Conservation (phyloP, 2,113 vertebrate species). For the Herpailurus yagouaroundi region DNA sequence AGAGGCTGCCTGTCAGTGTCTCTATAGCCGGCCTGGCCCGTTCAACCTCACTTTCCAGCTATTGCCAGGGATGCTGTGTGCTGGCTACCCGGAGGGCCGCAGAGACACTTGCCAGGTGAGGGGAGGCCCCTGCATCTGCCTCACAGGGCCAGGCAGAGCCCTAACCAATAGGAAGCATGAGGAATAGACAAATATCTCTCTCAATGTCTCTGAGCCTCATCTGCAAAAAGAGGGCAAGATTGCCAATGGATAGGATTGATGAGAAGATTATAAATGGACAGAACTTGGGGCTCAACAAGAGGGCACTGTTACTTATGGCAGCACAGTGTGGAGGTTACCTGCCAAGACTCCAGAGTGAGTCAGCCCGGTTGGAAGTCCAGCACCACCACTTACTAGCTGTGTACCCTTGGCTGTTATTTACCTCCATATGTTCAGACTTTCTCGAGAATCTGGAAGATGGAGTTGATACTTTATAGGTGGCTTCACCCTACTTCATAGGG, state of each 20-base stretch:
- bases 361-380: background rate
- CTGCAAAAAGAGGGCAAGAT: background rate
- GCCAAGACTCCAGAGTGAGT: background rate
- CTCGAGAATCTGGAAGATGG: conserved; percentile 2
- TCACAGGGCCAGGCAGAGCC: background rate
- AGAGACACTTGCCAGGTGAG: conserved; percentile 76
- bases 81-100: conserved; percentile 70
- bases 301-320: background rate
- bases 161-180: background rate
- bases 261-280: background rate
- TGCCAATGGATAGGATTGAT: background rate
- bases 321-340: background rate
- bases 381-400: background rate
- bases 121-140: background rate
- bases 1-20: conserved; percentile 68
- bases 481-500: background rate
- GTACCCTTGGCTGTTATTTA: background rate
- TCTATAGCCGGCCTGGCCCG: conserved; percentile 62
- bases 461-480: background rate
- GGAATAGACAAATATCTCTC: background rate
- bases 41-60: conserved; percentile 65
- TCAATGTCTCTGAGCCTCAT: background rate
- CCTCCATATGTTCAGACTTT: background rate
- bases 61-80: conserved; percentile 76
- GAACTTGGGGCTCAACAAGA: background rate